Base-by-base conservation (phyloP, 2,797 vertebrate genomes). In the Sebastes umbrosus region DNA sequence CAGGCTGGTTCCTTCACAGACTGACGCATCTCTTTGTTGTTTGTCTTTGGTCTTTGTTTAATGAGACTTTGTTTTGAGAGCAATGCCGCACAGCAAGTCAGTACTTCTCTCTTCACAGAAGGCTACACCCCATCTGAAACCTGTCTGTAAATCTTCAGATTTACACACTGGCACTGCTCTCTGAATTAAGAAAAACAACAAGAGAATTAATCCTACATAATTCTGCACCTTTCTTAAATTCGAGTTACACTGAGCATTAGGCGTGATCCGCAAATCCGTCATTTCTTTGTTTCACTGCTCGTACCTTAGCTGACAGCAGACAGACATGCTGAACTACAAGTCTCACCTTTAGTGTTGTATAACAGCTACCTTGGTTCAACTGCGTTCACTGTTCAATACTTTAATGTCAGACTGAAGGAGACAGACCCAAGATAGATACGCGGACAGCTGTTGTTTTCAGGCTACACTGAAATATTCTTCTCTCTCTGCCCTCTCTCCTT, bases 1-100 rank as follows among this genome's bases (percentile, higher is more conserved):
- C 64, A 58, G 62, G 50, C 67, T 74, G 66, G 25, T 59, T 73
- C 72, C 70, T 74, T 84, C 57, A 5, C 79, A 71, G 83, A 65
- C 80, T 80, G 78, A 80, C 64, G 39, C 27, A 5, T 46, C 25
- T 22, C 57, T 87, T 77, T 81, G 76, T 80, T 87, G 77, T 85
- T 84, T 78, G 75, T 69, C 67, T 84, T 67, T 60, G 55, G n/a
- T 86, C 58, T 90, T 80, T 84, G 79, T 89, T 84, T 79, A 88
- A 91, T 85, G 66, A 84, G 78, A 74, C 84, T 89, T 71, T 85
- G 75, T 83, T 86, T 81, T 75, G 31, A 75, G 79, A 68, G 52
- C 77, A 13, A 12, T 25, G 69, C 60, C 8, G 9, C 65, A 43
- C 39, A 52, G 74, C 78, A 18, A 84, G 90, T 73, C 78, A 54